phyloP scores from a whole-genome alignment of 2,113 vertebrate genomes.

The Sander vitreus region DNA sequence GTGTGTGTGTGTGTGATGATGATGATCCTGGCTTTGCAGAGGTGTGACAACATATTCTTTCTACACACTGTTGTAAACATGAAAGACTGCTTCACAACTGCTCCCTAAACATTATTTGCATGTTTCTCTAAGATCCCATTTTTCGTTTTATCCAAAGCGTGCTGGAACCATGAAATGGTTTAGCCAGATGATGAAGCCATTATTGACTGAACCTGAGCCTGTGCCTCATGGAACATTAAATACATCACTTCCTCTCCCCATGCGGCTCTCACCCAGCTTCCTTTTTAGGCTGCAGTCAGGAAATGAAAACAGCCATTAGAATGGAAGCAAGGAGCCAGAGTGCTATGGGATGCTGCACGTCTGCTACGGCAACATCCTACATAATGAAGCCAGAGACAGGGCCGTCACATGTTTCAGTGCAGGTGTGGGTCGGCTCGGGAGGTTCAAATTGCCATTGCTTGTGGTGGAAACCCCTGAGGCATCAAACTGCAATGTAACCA shows the following conservation, averaged over 20 bases:
- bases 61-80: neutral
- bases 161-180: conserved; percentile 59
- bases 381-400: neutral
- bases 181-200: conserved; percentile 76
- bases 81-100: neutral
- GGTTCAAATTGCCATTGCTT: neutral
- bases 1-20: too few relatives aligned
- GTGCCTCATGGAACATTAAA: conserved; percentile 80
- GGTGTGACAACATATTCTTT: neutral
- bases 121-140: conserved; percentile 38
- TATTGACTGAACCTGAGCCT: conserved; percentile 75
- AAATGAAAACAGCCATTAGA: conserved; percentile 74
- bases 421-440: conserved; percentile 18
- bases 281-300: conserved; percentile 62
- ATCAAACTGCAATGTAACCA: conserved; percentile 30
- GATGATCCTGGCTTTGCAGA: neutral
- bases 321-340: conserved; percentile 29
- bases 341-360: conserved; percentile 29
- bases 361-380: conserved; percentile 23
- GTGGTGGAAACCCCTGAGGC: conserved; percentile 10
- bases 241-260: conserved; percentile 76
- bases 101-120: conserved; percentile 3
- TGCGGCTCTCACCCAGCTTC: conserved; percentile 53
- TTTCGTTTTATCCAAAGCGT: conserved; percentile 25
- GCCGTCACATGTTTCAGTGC: conserved; percentile 7